Percentiles rank a stretch among this genome's conserved stretches.
Conservation (phyloP, 2,797 vertebrate species). For the Vipera ursinii region DNA sequence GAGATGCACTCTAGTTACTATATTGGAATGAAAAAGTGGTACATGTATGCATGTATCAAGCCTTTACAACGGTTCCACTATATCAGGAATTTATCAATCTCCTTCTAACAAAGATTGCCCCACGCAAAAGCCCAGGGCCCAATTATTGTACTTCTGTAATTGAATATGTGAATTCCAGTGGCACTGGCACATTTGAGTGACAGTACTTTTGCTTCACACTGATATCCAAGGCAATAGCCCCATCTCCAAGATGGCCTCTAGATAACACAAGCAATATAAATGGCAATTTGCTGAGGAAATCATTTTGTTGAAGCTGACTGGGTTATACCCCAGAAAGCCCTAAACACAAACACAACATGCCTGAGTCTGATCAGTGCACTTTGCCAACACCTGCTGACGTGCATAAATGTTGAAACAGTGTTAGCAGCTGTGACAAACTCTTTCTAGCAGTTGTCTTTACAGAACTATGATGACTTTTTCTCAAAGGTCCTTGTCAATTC, state of each 20-base stretch:
- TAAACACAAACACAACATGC: background rate
- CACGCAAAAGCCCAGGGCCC: background rate
- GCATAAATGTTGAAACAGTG: constrained; percentile 10
- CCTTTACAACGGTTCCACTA: background rate
- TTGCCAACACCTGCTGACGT: background rate
- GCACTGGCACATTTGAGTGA: background rate
- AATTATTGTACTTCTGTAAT: background rate
- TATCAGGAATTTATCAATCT: background rate
- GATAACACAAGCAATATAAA: constrained; percentile 36
- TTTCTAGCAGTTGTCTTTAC: constrained; percentile 11
- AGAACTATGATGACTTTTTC: background rate
- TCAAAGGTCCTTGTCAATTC: constrained; percentile 4
- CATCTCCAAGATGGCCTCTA: constrained; percentile 21
- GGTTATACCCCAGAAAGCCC: constrained; percentile 29
- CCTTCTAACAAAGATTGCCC: background rate
- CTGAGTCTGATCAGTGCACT: constrained; percentile 1
- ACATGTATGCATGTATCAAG: background rate
- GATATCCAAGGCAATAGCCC: constrained; percentile 22
- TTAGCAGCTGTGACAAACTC: constrained; percentile 1
- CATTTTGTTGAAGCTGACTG: constrained; percentile 17
- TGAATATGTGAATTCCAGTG: constrained; percentile 19
- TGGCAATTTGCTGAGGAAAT: constrained; percentile 35
- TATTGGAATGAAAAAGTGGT: background rate
- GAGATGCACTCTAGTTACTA: background rate
- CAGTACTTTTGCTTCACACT: constrained; percentile 16